These are phyloP conservation scores for Cladorhizidae sp. DNA, from an alignment of 37 sponge, comb jelly and placozoan genomes.

Conservation along the genomic window DNA sequence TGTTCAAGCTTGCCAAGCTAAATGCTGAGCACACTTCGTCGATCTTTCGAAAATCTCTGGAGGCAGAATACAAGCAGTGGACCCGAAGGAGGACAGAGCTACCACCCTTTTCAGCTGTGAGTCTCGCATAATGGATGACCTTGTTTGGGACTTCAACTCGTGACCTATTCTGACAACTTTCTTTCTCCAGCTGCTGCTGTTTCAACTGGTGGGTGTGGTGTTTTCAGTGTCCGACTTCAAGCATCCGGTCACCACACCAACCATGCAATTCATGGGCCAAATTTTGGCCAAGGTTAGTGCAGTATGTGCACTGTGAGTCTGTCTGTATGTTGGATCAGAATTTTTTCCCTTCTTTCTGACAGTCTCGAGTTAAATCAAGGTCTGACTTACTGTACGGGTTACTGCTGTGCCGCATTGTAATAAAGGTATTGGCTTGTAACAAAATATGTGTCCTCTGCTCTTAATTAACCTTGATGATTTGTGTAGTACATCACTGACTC, in stretches of 20 bases:
- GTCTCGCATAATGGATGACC: too few species aligned
- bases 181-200: constrained; percentile 55
- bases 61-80: constrained; percentile 23
- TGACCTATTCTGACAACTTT: too few species aligned
- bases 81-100: not conserved
- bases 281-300: constrained; percentile 51
- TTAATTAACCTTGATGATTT: not conserved
- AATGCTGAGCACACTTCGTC: constrained; percentile 19
- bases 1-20: constrained; percentile 39
- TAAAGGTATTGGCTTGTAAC: constrained; percentile 38
- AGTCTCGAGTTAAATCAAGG: constrained; percentile 21
- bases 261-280: constrained; percentile 58
- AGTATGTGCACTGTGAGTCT: not conserved
- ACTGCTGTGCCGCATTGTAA: constrained; percentile 26
- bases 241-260: constrained; percentile 73
- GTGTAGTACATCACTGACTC: constrained; percentile 58
- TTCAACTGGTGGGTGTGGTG: constrained; percentile 53
- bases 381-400: constrained; percentile 33
- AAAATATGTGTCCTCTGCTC: not conserved
- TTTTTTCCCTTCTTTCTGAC: not conserved
- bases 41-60: constrained; percentile 10
- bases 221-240: constrained; percentile 84
- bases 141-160: too few species aligned
- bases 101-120: constrained; percentile 30
- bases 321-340: not conserved